Conservation (phyloP, 92 coral and sea anemone species). For the Siderastrea siderea region DNA sequence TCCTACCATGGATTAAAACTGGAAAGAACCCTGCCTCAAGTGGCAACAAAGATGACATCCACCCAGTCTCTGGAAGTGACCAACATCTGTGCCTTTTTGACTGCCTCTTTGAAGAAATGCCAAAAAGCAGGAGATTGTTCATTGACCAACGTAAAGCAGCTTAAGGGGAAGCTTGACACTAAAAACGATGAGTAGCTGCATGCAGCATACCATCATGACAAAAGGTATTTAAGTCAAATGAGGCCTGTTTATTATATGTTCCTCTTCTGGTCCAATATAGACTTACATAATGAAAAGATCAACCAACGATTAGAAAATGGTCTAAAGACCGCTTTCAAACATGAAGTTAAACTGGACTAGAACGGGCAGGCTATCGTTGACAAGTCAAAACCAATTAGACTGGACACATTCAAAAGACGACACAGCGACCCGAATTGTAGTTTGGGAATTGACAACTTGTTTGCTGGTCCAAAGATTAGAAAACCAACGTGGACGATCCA, state of each 20-base stretch:
- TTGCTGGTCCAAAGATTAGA: no score
- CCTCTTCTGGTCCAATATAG: no score
- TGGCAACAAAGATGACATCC: not conserved
- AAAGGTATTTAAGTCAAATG: conserved; percentile 61
- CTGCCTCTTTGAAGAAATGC: conserved; percentile 63
- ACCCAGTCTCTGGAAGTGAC: conserved; percentile 30
- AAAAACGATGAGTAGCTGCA: conserved; percentile 68
- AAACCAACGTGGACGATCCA: no score
- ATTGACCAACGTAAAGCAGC: conserved; percentile 39
- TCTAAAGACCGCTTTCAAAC: conserved; percentile 2
- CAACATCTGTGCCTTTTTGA: conserved; percentile 54
- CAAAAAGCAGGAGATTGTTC: conserved; percentile 50
- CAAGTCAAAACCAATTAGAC: conserved; percentile 16
- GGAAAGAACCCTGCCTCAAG: not conserved
- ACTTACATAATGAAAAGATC: not conserved
- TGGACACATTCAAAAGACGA: not conserved
- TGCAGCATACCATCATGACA: conserved; percentile 53
- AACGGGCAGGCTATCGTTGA: conserved; percentile 50
- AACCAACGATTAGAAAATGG: conserved; percentile 18
- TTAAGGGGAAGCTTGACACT: conserved; percentile 62
- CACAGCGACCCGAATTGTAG: not conserved
- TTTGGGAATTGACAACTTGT: not conserved
- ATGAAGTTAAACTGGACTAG: conserved; percentile 22
- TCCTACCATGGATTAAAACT: not conserved
- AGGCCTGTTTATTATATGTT: not conserved